Conservation (phyloP, 2,113 vertebrate genomes). For the Anolis sagrei region DNA sequence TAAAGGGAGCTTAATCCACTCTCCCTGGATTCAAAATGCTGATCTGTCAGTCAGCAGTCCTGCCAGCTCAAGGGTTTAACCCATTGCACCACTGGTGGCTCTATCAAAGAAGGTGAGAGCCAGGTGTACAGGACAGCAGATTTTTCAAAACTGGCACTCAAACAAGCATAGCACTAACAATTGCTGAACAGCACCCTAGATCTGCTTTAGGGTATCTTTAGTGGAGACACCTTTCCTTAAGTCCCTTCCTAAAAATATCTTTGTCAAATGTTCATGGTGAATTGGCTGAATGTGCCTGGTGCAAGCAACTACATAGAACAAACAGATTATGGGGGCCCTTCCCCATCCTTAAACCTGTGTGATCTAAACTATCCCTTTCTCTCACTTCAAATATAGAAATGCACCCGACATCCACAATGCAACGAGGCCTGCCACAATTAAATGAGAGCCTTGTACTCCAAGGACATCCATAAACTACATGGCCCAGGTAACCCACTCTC, state of each 20-base stretch:
- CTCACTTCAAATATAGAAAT: too few relatives aligned
- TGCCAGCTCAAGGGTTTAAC: too few relatives aligned
- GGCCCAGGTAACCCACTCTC: neutral
- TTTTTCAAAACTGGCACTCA: neutral
- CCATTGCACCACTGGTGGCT: too few relatives aligned
- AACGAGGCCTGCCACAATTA: neutral
- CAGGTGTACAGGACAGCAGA: neutral
- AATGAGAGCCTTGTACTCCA: fast-evolving
- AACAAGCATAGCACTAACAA: neutral
- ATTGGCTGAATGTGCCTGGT: neutral
- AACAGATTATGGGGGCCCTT: neutral
- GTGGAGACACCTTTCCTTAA: neutral
- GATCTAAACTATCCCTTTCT: too few relatives aligned
- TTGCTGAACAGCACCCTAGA: neutral
- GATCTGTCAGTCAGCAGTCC: too few relatives aligned
- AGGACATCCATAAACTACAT: neutral
- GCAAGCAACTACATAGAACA: neutral
- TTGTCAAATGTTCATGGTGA: neutral
- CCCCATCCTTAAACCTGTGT: too few relatives aligned
- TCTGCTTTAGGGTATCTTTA: neutral
- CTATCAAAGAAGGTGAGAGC: too few relatives aligned
- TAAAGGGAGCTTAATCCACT: too few relatives aligned
- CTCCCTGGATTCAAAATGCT: too few relatives aligned
- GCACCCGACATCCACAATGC: neutral
- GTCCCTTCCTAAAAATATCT: neutral